Evolutionary conservation across 2,797 vertebrate species (phyloP).

Genomic region (Rhinoraja longicauda): DNA sequence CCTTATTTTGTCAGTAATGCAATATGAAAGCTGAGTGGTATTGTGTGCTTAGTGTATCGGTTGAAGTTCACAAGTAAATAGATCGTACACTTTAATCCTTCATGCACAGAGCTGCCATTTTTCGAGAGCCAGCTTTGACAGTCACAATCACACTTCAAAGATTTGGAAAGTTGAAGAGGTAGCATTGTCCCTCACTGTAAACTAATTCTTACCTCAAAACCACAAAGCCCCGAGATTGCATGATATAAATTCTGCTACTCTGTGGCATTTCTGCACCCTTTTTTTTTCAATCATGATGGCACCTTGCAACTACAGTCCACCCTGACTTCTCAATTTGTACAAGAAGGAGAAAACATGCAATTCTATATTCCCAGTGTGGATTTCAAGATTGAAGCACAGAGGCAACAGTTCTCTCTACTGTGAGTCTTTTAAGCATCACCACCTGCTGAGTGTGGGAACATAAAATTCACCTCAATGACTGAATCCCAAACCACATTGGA

Average conservation of each 20-base stretch:
- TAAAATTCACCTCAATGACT: neutral
- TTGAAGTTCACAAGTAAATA: slow-evolving; percentile 20
- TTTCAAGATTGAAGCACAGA: neutral
- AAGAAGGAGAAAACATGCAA: neutral
- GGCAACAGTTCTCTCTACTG: neutral
- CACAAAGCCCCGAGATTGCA: neutral
- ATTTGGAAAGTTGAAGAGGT: neutral
- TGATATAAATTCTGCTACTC: neutral
- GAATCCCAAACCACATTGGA: neutral
- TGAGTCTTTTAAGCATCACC: neutral
- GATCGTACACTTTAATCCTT: neutral
- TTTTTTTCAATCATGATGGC: neutral
- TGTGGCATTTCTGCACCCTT: neutral
- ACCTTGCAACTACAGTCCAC: neutral
- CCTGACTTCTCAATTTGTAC: neutral
- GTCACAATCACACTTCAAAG: neutral
- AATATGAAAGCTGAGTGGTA: neutral
- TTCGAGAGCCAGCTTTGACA: neutral
- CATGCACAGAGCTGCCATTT: neutral
- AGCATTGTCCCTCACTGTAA: neutral
- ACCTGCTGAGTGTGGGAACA: neutral
- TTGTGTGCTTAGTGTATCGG: neutral
- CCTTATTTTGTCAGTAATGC: neutral
- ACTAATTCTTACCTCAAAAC: neutral
- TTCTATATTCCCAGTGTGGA: neutral